A percentile compares a stretch with the other conserved stretches of the same genome.
phyloP scores from a whole-genome alignment of 2,888 invertebrate genomes.

The Cepaea hortensis region DNA sequence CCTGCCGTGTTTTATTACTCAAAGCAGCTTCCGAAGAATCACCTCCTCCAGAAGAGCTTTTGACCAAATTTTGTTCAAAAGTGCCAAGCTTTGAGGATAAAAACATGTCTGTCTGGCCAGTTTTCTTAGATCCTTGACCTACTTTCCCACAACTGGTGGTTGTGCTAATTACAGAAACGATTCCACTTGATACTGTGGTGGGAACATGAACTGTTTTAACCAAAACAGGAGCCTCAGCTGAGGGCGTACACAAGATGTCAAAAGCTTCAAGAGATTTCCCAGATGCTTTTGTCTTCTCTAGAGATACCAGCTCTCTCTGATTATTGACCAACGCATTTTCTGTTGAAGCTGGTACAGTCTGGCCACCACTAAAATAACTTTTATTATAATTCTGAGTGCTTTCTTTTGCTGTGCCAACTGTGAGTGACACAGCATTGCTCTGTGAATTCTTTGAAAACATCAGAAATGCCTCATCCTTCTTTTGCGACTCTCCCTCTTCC shows the following conservation, averaged over 20 bases:
- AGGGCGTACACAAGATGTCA: background rate
- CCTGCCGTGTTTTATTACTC: no score
- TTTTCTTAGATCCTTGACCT: background rate
- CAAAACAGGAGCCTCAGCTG: background rate
- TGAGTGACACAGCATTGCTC: background rate
- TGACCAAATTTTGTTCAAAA: background rate
- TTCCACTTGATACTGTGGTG: background rate
- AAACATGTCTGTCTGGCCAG: background rate
- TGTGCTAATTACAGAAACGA: background rate
- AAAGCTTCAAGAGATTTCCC: slow-evolving; percentile 4
- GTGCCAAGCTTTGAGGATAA: background rate
- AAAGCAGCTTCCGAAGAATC: background rate
- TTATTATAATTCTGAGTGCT: background rate
- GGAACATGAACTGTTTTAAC: background rate
- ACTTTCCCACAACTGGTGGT: background rate
- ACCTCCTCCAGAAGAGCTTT: background rate
- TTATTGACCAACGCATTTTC: background rate
- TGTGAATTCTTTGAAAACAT: background rate
- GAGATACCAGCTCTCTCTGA: background rate
- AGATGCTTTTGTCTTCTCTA: background rate
- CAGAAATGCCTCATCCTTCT: background rate
- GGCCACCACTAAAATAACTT: background rate
- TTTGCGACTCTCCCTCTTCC: background rate
- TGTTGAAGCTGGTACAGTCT: background rate
- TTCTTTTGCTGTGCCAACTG: background rate